phyloP scores from a whole-genome alignment of 2,797 vertebrate species.

The Diglossa cyanea region DNA sequence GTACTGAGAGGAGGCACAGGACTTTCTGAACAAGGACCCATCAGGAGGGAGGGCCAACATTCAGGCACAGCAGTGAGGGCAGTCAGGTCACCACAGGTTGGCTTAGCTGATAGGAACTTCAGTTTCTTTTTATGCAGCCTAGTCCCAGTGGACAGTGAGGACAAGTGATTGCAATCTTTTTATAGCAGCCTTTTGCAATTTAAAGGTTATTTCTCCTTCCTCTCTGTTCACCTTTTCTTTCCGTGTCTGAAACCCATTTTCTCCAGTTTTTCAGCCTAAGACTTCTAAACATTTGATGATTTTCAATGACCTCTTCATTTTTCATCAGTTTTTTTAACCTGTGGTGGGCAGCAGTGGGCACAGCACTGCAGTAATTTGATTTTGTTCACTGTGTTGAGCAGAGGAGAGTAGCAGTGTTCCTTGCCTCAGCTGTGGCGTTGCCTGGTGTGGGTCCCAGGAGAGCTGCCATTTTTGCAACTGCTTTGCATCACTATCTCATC shows the following conservation, averaged over 20 bases:
- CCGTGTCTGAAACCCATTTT: background rate
- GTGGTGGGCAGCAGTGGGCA: background rate
- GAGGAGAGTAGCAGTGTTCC: background rate
- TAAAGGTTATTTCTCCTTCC: background rate
- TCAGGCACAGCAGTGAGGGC: background rate
- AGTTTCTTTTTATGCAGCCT: background rate
- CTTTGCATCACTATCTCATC: background rate
- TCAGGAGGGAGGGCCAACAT: background rate
- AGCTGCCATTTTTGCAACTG: background rate
- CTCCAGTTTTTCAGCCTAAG: background rate
- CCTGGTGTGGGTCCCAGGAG: background rate
- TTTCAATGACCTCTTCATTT: background rate
- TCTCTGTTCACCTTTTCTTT: background rate
- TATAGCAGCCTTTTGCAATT: background rate
- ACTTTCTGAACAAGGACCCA: background rate
- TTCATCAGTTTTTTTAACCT: background rate
- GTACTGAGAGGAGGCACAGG: background rate
- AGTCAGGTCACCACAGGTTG: background rate
- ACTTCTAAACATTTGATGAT: background rate
- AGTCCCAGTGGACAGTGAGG: background rate
- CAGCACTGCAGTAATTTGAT: background rate
- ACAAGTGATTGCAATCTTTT: background rate
- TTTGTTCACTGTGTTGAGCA: background rate
- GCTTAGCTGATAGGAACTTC: background rate
- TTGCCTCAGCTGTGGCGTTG: rapidly evolving